Evolutionary conservation across 2,888 invertebrate genomes (phyloP).

Genomic region (Hofmannophila pseudospretella): DNA sequence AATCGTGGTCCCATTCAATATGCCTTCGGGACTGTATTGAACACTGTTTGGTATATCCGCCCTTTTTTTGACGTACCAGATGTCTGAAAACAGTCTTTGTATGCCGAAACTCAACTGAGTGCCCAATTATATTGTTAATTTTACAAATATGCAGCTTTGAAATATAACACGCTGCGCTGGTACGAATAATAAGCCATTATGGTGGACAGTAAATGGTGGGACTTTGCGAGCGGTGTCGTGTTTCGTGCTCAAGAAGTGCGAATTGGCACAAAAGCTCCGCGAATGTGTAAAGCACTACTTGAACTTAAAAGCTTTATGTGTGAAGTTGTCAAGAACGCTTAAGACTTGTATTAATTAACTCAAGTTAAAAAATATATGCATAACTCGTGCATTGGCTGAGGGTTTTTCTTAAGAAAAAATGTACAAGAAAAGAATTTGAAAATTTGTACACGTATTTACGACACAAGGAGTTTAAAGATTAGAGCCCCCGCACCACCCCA

Average conservation of each 20-base stretch:
- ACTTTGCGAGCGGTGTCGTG: slow-evolving; percentile 30
- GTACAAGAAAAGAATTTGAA: no score
- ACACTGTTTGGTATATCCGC: slow-evolving; percentile 71
- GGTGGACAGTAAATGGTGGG: slow-evolving; percentile 22
- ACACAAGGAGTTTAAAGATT: no score
- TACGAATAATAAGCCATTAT: slow-evolving; percentile 71
- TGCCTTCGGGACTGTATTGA: slow-evolving; percentile 69
- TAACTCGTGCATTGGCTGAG: no score
- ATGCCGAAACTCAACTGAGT: slow-evolving; percentile 46
- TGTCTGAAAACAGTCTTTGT: slow-evolving; percentile 55
- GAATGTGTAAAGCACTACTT: neutral
- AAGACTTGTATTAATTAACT: no score
- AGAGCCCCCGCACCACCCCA: no score
- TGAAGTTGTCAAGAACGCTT: neutral
- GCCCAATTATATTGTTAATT: slow-evolving; percentile 78
- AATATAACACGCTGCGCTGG: slow-evolving; percentile 62
- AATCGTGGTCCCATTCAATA: slow-evolving; percentile 15
- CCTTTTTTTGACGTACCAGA: slow-evolving; percentile 70
- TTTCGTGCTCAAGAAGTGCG: slow-evolving; percentile 26
- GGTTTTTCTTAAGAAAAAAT: no score
- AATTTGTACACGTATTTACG: no score
- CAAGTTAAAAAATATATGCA: no score
- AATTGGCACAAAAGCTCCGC: slow-evolving; percentile 25
- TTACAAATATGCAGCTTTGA: slow-evolving; percentile 70
- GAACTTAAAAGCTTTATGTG: neutral